Base-by-base conservation (phyloP, 2,797 vertebrate genomes). In the Lerista edwardsae region DNA sequence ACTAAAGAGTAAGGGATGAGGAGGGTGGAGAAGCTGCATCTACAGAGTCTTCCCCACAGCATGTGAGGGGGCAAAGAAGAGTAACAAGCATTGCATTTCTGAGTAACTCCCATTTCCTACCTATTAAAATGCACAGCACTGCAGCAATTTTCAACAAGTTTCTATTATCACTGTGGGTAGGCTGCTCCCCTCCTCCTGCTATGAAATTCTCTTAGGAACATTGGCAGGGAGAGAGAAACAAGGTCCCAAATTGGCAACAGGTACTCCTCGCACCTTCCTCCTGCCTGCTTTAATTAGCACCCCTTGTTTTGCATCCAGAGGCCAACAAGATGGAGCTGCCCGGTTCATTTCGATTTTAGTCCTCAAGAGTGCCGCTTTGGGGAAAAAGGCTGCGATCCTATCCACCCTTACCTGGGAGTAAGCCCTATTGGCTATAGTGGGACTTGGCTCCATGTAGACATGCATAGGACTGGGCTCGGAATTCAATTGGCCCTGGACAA, bases 61-160 rank as follows among this genome's bases (percentile, higher is more conserved):
- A 61, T 39, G 21, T 57, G 47, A 23, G 21, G 15, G 27, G 9
- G 7, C 44, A 23, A 51, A 55, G 44, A 41, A 47, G 31, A 51
- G 47, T 51, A 27, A 55, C 67, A 57, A 15, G 51, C 6, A n/a
- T 29, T 23, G 55, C 64, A 86, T 41, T 73, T 80, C 72, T 75
- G 84, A 85, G 47, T 80, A 78, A 73, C 17, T 84, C 44, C 41
- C 76, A 79, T 73, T 84, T 73, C 36, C 15, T 47, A 62, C 73
- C 29, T 62, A 78, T 44, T 68, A 80, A 80, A 81, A 76, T 69
- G 55, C 55, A 12, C 64, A 27, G 4, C 23, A 17, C 36, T 59
- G 31, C 29, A 75, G 72, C 78, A 75, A 75, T 73, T 78, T 83
- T 87, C 61, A 83, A 65, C 68, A 65, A 44, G 44, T 36, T n/a